Evolutionary conservation across 1,140 invertebrate genomes (phyloP).

Genomic region (Mercenaria mercenaria): DNA sequence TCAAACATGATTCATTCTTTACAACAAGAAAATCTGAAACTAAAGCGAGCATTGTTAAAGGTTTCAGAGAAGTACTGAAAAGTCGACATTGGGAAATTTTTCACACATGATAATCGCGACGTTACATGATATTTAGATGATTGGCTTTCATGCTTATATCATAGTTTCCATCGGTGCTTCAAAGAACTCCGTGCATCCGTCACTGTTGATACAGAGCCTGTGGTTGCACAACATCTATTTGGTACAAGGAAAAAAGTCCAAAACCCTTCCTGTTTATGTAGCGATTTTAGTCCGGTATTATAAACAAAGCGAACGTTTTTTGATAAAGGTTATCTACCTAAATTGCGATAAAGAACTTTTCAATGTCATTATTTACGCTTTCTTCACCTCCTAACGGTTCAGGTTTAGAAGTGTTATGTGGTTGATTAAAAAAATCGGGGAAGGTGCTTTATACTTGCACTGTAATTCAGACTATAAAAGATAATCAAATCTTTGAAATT

Average conservation of each 20-base stretch:
- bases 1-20: background rate
- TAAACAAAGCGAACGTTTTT: conserved; percentile 54
- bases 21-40: conserved; percentile 35
- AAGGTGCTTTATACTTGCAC: conserved; percentile 20
- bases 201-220: background rate
- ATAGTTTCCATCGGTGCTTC: background rate
- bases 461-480: conserved; percentile 38
- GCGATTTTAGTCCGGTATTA: conserved; percentile 35
- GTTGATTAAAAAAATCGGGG: conserved; percentile 4
- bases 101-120: background rate
- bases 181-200: conserved; percentile 6
- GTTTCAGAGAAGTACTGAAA: conserved; percentile 43
- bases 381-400: no score
- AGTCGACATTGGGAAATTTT: conserved; percentile 32
- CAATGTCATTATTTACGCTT: background rate
- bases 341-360: conserved; percentile 31
- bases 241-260: background rate
- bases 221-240: conserved; percentile 20
- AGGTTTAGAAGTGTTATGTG: background rate
- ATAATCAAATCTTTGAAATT: background rate
- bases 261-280: background rate
- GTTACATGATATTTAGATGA: conserved; percentile 22
- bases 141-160: background rate
- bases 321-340: conserved; percentile 58
- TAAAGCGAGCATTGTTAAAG: conserved; percentile 54